Evolutionary conservation across 2,888 invertebrate species (phyloP).

Genomic region (Pandemis heparana): DNA sequence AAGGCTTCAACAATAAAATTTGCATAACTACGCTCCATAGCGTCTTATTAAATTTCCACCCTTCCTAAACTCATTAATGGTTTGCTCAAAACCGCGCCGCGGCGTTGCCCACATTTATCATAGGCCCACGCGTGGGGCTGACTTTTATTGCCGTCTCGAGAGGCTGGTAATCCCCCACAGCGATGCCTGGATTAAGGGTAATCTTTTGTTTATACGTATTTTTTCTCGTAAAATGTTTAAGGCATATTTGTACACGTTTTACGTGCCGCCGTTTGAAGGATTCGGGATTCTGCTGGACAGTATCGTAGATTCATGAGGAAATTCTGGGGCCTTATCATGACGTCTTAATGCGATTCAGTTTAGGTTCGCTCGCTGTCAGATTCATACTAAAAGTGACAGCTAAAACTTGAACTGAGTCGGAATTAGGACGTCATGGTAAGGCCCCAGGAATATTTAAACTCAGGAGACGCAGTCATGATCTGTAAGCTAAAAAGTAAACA

Average conservation of each 20-base stretch:
- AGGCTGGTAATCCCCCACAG: constrained; percentile 63
- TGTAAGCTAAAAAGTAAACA: too few relatives aligned
- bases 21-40: constrained; percentile 83
- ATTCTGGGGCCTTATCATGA: too few relatives aligned
- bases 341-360: too few relatives aligned
- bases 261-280: not conserved
- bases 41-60: constrained; percentile 85
- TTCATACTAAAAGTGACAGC: too few relatives aligned
- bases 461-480: too few relatives aligned
- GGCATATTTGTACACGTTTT: constrained; percentile 32
- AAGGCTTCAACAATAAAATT: constrained; percentile 83
- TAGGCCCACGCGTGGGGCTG: constrained; percentile 58
- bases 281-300: not conserved
- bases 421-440: too few relatives aligned
- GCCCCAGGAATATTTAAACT: too few relatives aligned
- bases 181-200: constrained; percentile 64
- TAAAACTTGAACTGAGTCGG: too few relatives aligned
- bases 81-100: constrained; percentile 82
- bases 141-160: constrained; percentile 79
- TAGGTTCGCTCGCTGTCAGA: too few relatives aligned
- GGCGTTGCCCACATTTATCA: constrained; percentile 80
- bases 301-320: not conserved
- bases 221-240: constrained; percentile 51
- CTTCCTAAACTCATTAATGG: constrained; percentile 84
- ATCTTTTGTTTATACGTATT: constrained; percentile 73